Percentiles rank a stretch among this genome's conserved stretches.
These are phyloP conservation scores for Limnephilus auricula DNA, from an alignment of 2,888 invertebrate species.

Conservation along the genomic window DNA sequence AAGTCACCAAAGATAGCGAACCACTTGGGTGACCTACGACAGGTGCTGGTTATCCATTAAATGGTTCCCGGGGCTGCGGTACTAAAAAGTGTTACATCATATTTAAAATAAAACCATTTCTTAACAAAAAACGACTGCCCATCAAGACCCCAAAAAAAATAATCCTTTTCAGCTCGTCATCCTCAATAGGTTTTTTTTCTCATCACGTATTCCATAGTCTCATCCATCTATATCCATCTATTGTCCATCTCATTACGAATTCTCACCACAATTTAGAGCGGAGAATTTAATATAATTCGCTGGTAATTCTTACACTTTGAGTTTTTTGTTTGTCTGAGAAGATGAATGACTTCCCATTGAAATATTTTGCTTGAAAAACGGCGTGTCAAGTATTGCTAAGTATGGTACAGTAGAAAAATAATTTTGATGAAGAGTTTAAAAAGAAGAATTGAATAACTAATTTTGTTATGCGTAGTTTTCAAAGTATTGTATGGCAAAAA, in stretches of 20 bases:
- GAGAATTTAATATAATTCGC: background rate
- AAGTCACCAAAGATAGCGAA: too few species aligned
- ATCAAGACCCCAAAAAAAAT: background rate
- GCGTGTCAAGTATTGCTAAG: background rate
- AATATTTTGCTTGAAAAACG: background rate
- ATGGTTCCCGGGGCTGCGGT: too few species aligned
- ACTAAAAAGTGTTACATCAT: too few species aligned
- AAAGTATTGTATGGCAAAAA: background rate
- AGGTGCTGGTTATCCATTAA: too few species aligned
- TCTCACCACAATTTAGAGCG: background rate
- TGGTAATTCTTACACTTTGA: background rate
- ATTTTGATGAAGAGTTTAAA: background rate
- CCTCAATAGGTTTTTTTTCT: background rate
- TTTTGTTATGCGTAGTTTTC: background rate
- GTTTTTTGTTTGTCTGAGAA: background rate
- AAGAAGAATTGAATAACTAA: background rate
- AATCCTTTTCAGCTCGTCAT: background rate
- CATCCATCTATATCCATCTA: background rate
- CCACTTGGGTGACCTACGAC: too few species aligned
- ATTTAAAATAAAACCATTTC: background rate
- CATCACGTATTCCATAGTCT: background rate
- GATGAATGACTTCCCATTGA: background rate
- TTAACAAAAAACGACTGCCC: background rate
- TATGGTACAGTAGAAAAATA: background rate
- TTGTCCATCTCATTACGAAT: background rate